Evolutionary conservation across 2,113 vertebrate genomes (phyloP).

Genomic region (Columba livia): DNA sequence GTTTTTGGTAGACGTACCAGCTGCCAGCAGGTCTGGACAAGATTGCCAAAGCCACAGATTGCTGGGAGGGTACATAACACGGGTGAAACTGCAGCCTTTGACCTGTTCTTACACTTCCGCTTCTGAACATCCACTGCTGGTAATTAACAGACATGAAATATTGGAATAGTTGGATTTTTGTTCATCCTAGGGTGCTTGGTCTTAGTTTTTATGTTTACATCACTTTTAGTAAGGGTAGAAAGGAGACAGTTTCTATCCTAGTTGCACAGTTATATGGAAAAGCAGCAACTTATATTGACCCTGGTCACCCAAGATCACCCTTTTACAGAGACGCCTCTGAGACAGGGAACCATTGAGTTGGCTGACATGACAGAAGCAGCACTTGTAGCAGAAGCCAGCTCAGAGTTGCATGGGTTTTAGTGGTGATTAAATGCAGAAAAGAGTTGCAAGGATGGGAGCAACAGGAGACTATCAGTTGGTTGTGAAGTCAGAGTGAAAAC

Average conservation of each 20-base stretch:
- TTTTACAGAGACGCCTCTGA: background rate
- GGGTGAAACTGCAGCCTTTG: background rate
- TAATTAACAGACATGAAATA: background rate
- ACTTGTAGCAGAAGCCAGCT: background rate
- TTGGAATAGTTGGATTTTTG: background rate
- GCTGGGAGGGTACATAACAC: background rate
- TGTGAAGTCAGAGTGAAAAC: background rate
- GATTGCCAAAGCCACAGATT: background rate
- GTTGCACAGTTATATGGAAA: background rate
- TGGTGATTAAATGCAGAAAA: background rate
- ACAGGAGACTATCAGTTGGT: background rate
- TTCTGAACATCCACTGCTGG: background rate
- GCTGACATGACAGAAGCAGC: background rate
- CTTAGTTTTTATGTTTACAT: background rate
- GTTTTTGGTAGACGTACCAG: background rate
- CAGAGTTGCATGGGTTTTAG: background rate
- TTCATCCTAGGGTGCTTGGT: background rate
- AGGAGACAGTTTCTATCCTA: background rate
- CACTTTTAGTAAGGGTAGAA: background rate
- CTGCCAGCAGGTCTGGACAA: background rate
- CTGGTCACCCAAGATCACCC: background rate
- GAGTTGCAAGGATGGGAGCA: background rate
- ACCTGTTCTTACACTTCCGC: background rate
- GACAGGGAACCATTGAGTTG: background rate
- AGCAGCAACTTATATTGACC: background rate